phyloP scores from a whole-genome alignment of 2,888 invertebrate species.

The Dicroscelio sp. region DNA sequence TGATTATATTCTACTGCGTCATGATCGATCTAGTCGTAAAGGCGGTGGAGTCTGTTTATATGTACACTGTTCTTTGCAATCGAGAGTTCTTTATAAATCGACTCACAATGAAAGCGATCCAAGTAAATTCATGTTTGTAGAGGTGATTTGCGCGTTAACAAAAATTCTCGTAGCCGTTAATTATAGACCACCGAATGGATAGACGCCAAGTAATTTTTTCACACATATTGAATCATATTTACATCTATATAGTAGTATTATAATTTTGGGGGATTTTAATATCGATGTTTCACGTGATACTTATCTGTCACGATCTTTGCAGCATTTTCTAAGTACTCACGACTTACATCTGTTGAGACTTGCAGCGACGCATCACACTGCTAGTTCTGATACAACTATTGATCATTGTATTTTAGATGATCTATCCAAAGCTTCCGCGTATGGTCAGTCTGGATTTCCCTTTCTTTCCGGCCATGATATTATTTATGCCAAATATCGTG shows the following conservation, averaged over 20 bases:
- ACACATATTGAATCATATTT: neutral
- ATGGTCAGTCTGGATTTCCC: slow-evolving; percentile 44
- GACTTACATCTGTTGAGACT: neutral
- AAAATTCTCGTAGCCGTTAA: neutral
- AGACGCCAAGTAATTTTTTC: neutral
- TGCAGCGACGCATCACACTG: slow-evolving; percentile 20
- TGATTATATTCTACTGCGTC: neutral
- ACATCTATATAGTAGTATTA: neutral
- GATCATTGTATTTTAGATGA: slow-evolving; percentile 5
- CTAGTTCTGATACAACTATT: neutral
- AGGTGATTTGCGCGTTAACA: neutral
- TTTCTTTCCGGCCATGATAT: too few relatives aligned
- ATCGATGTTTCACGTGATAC: neutral
- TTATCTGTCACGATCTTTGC: neutral
- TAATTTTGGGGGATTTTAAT: too few relatives aligned
- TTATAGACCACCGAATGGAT: slow-evolving; percentile 44
- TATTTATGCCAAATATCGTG: too few relatives aligned
- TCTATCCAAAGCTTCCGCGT: neutral
- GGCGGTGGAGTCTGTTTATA: slow-evolving; percentile 24
- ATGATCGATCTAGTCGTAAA: neutral
- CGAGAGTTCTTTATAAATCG: neutral
- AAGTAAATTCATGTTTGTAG: slow-evolving; percentile 19
- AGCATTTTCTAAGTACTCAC: neutral
- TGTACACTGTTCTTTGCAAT: neutral
- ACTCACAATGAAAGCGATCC: neutral